phyloP scores from a whole-genome alignment of 2,888 invertebrate genomes.

The Calliphora vomitoria region DNA sequence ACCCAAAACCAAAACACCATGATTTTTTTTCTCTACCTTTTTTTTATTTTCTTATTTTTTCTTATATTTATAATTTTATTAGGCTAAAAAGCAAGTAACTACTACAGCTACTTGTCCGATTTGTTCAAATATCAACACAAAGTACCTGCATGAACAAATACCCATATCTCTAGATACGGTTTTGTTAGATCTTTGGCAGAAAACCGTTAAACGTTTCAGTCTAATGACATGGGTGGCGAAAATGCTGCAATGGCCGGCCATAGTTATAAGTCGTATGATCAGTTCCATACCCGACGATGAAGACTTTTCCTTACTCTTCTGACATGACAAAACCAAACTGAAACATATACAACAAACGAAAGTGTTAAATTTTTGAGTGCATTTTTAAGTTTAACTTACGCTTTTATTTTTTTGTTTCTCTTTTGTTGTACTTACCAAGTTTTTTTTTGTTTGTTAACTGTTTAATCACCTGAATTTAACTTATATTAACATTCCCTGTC shows the following conservation, averaged over 20 bases:
- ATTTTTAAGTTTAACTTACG: slow-evolving; percentile 48
- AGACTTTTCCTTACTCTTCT: slow-evolving; percentile 78
- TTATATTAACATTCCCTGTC: slow-evolving; percentile 62
- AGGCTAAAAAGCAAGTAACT: slow-evolving; percentile 78
- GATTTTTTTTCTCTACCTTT: slow-evolving; percentile 74
- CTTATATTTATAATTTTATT: slow-evolving; percentile 76
- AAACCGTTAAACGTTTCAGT: slow-evolving; percentile 80
- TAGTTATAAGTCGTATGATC: slow-evolving; percentile 82
- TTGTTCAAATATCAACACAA: slow-evolving; percentile 82
- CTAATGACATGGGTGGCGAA: slow-evolving; percentile 82
- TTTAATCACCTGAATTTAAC: slow-evolving; percentile 51
- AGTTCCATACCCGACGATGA: slow-evolving; percentile 81
- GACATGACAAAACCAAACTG: slow-evolving; percentile 52
- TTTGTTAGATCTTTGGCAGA: slow-evolving; percentile 82
- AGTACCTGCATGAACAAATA: slow-evolving; percentile 82
- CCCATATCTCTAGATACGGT: slow-evolving; percentile 82
- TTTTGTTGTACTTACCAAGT: slow-evolving; percentile 61
- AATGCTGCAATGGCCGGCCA: slow-evolving; percentile 83
- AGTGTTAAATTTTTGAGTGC: slow-evolving; percentile 59
- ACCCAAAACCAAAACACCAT: slow-evolving; percentile 52
- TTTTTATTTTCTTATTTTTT: slow-evolving; percentile 77
- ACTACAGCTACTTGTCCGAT: slow-evolving; percentile 78
- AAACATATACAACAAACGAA: slow-evolving; percentile 46
- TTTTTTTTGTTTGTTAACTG: slow-evolving; percentile 29
- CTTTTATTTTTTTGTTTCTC: slow-evolving; percentile 53